Percentiles rank a stretch among this genome's conserved stretches.
phyloP scores from a whole-genome alignment of 1,140 invertebrate genomes.

The Brachionus koreanus region DNA sequence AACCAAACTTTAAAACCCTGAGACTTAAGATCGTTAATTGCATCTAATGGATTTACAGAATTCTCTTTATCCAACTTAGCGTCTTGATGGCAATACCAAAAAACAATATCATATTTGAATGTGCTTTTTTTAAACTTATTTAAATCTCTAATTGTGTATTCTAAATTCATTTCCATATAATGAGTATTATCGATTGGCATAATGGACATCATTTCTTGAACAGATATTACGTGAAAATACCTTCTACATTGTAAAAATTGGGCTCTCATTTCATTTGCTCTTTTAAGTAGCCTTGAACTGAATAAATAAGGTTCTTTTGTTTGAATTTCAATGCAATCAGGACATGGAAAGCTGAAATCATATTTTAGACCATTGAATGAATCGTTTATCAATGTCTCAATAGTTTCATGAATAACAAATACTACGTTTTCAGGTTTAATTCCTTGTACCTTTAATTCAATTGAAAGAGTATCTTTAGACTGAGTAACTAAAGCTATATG shows the following conservation, averaged over 20 bases:
- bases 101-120: slow-evolving; percentile 50
- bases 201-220: slow-evolving; percentile 51
- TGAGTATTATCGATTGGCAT: slow-evolving; percentile 51
- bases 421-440: slow-evolving; percentile 55
- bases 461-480: slow-evolving; percentile 47
- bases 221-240: slow-evolving; percentile 55
- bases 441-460: slow-evolving; percentile 53
- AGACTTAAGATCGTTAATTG: slow-evolving; percentile 48
- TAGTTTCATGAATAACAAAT: slow-evolving; percentile 55
- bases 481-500: slow-evolving; percentile 51
- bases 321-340: slow-evolving; percentile 50
- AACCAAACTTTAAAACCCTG: slow-evolving; percentile 11
- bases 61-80: background rate
- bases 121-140: slow-evolving; percentile 49
- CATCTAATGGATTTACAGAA: slow-evolving; percentile 46
- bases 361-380: slow-evolving; percentile 54
- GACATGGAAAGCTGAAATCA: slow-evolving; percentile 53
- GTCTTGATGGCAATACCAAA: slow-evolving; percentile 48
- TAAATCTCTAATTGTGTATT: slow-evolving; percentile 51
- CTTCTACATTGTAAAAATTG: slow-evolving; percentile 56
- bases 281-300: slow-evolving; percentile 49
- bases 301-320: slow-evolving; percentile 47
- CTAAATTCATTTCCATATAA: slow-evolving; percentile 53
- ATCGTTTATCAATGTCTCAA: slow-evolving; percentile 54
- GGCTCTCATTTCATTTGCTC: slow-evolving; percentile 51